Evolutionary conservation across 2,797 vertebrate genomes (phyloP), one percentile per base, ranked within the genome.

Genomic region (Miichthys miiuy): DNA sequence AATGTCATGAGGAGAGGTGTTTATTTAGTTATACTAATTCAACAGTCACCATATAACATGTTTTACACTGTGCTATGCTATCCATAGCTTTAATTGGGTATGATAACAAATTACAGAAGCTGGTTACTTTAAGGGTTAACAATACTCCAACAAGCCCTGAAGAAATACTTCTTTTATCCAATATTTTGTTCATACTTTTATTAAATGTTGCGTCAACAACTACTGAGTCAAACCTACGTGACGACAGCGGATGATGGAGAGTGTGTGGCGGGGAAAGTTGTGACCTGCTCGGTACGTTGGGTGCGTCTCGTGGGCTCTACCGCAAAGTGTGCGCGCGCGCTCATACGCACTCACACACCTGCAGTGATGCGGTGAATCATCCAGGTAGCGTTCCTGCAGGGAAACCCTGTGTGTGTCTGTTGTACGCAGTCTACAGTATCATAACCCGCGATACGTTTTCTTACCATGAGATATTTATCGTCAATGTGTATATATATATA

Each of bases 281-380:
- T 0, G 58, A 70, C 75, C 50, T 79, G 84, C 66, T 81, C 23
- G 5, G 86, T 12, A 7, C 56, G 5, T 0, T 34, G 62, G 86
- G 86, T 55, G 82, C 73, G 86, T 55, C 82, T 57, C 68, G 18
- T 0, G 23, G 8, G 64, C 71, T 68, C 41, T 56, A 50, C 50
- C 21, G 34, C 6, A n/a, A 8, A 27, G 7, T n/a, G 16, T 5
- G 52, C 38, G 21, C 34, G 34, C 20, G 3, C 34, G 48, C 16
- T 23, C 63, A 34, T 46, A 17, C 20, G 10, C 56, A 6, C 14
- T 10, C 3, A 10, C 18, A 23, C 82, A 78, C 64, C 71, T 77
- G 68, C 72, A 58, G 48, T 23, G 38, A 72, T 38, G 72, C 17
- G 1, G 21, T 79, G 74, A 82, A 20, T 80, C 74, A 80, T 42